Base-by-base conservation (phyloP, 2,888 invertebrate genomes). In the Aphrophora alni region DNA sequence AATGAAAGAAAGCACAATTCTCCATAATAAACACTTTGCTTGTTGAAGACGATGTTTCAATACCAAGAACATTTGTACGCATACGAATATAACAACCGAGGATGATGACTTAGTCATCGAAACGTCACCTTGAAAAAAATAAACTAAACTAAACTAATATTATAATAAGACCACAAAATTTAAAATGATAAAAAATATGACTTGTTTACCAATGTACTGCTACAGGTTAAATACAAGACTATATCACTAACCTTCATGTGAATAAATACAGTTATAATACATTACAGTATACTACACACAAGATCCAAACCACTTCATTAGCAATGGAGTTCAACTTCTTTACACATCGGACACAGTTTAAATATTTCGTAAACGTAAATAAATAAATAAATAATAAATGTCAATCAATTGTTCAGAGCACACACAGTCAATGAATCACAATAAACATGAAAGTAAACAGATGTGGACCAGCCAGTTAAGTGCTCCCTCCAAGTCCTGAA, bases 351-450 rank as follows among this genome's bases (percentile, higher is more conserved):
- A 59, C 59, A n/a, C n/a, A 59, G n/a, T 59, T 21, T 59, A 59
- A 59, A 59, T 59, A 59, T 21, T 59, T 59, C 21, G 21, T 59
- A 59, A 59, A 59, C 59, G 59, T 59, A 21, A 59, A 59, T 59
- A 59, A 59, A 59, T 59, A 59, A 59, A 21, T 59, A 59, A 59
- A 59, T 59, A 21, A 59, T 21, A 59, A 59, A 59, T 59, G 59
- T 59, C 33, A 33, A 33, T 44, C 21, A 59, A 59, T 59, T 59
- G 59, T 59, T 59, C 21, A 59, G 12, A 59, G 21, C 59, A 59
- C 59, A 59, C 59, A 59, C 59, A 59, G 59, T 59, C 59, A 59
- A 59, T 59, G 21, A 59, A 59, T 59, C 59, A 59, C 59, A 59
- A 59, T 59, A 59, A 44, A n/a, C 7, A 59, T n/a, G 21, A 59